Evolutionary conservation across 1,140 invertebrate genomes (phyloP).

Genomic region (Aphaenogaster ashmeadi): DNA sequence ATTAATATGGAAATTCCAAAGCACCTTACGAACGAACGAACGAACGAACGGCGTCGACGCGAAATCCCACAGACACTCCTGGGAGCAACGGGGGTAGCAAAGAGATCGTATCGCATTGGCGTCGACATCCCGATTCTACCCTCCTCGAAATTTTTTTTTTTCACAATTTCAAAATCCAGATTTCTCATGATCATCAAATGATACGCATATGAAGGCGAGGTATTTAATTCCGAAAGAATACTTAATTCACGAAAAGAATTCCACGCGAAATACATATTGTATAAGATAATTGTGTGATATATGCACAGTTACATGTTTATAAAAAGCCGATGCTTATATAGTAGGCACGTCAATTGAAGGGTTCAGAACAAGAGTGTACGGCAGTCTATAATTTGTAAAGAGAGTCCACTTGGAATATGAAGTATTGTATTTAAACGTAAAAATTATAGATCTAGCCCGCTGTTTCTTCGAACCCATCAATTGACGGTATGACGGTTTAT

Average conservation of each 20-base stretch:
- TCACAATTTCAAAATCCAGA: neutral
- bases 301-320: neutral
- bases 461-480: slow-evolving; percentile 9
- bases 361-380: neutral
- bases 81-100: slow-evolving; percentile 51
- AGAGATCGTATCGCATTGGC: slow-evolving; percentile 71
- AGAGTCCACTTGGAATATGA: neutral
- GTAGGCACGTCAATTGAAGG: neutral
- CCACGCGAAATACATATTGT: neutral
- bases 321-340: neutral
- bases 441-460: neutral
- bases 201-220: neutral
- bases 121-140: slow-evolving; percentile 59
- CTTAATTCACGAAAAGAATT: neutral
- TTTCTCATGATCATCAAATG: neutral
- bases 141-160: neutral
- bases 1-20: slow-evolving; percentile 84
- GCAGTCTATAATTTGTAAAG: slow-evolving; percentile 15
- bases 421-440: neutral
- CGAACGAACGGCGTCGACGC: slow-evolving; percentile 67
- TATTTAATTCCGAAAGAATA: neutral
- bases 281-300: slow-evolving; percentile 4
- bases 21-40: slow-evolving; percentile 75
- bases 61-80: slow-evolving; percentile 72
- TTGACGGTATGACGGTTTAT: neutral